phyloP scores from a whole-genome alignment of 1,140 invertebrate genomes.

The Mesaphorura yosii region DNA sequence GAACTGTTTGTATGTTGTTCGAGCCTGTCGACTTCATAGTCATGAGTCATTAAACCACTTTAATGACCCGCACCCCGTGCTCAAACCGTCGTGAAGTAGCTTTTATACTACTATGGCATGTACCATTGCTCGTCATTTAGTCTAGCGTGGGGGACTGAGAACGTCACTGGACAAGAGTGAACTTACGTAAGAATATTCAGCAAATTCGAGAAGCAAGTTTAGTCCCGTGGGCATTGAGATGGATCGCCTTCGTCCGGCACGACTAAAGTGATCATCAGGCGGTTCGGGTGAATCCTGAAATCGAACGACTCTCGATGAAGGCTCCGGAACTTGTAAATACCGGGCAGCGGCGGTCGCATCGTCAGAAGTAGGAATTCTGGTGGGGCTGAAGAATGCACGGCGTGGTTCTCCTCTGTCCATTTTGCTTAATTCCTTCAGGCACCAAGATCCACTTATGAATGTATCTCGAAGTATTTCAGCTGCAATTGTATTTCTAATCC shows the following conservation, averaged over 20 bases:
- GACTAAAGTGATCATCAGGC: no score
- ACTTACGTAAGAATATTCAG: conserved; percentile 25
- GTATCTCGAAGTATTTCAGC: no score
- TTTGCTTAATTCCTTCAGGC: no score
- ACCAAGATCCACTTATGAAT: no score
- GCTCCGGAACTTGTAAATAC: no score
- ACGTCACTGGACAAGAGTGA: background rate
- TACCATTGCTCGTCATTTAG: background rate
- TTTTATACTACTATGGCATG: background rate
- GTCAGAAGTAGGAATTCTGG: no score
- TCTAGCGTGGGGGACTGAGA: background rate
- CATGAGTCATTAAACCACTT: background rate
- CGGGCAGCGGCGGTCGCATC: no score
- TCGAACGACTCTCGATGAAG: no score
- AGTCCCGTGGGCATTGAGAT: conserved; percentile 33
- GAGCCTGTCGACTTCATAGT: background rate
- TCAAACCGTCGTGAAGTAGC: background rate
- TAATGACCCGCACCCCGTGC: background rate
- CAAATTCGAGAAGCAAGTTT: conserved; percentile 21
- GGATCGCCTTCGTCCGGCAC: conserved; percentile 25
- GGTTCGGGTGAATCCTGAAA: no score
- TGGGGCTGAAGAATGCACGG: no score
- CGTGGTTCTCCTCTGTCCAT: no score
- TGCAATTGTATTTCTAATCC: no score
- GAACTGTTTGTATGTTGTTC: background rate